Evolutionary conservation across 2,113 vertebrate genomes (phyloP).

Genomic region (Semicossyphus pulcher): DNA sequence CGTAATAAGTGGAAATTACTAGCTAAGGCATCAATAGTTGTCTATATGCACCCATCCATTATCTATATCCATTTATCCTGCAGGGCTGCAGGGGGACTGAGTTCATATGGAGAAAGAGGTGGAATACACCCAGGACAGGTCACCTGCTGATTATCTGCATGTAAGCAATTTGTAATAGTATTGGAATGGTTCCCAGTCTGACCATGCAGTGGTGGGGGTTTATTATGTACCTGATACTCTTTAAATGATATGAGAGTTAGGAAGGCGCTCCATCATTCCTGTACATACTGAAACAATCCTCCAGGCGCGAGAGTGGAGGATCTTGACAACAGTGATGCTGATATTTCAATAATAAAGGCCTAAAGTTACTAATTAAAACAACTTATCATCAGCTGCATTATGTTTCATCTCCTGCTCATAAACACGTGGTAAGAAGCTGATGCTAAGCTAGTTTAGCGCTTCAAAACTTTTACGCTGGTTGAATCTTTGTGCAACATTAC

Average conservation of each 20-base stretch:
- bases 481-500: not conserved
- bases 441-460: too few species aligned
- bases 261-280: not conserved
- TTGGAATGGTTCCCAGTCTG: slow-evolving; percentile 14
- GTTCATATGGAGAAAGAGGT: not conserved
- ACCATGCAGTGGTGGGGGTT: not conserved
- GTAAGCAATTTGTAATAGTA: slow-evolving; percentile 20
- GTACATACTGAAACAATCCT: not conserved
- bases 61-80: too few species aligned
- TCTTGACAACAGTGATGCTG: not conserved
- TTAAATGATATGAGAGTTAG: not conserved
- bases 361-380: not conserved
- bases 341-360: not conserved
- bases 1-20: too few species aligned
- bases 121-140: not conserved
- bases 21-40: not conserved
- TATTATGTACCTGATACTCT: slow-evolving; percentile 1
- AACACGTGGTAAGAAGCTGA: too few species aligned
- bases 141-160: slow-evolving; percentile 15
- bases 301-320: not conserved
- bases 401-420: not conserved
- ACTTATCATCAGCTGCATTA: not conserved
- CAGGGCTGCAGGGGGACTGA: not conserved
- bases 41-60: too few species aligned
- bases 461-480: not conserved